Evolutionary conservation across 2,113 vertebrate species (phyloP), one percentile per base, ranked within the genome.

Genomic region (Silurus glanis): DNA sequence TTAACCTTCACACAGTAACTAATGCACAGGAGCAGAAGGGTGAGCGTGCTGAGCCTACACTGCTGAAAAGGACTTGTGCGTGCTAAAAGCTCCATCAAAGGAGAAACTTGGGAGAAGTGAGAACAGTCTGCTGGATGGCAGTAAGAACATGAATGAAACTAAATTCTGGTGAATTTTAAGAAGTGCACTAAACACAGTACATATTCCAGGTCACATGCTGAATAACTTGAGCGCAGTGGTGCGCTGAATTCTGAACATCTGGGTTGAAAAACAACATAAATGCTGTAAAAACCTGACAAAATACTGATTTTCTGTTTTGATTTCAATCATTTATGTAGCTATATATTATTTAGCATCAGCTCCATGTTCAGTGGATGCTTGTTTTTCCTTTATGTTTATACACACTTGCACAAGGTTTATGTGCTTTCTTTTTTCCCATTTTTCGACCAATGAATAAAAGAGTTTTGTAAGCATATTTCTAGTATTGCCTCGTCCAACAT

Each of bases 11-110:
- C 53, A 61, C 25, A 5, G 21, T 71, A 53, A 74, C 78, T 81
- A 78, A 61, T 78, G 69, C 58, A 66, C 9, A 80, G 72, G 58
- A 86, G 67, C 84, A 88, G 49, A 28, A 56, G 80, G 71, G 56
- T 66, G 66, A 67, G 9, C 47, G 45, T 83, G 9, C 84, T 74
- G 82, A 61, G 47, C 62, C 75, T 64, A 83, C 56, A 80, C 13
- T 74, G 17, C 10, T 62, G 66, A 85, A 79, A 6, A 25, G 51
- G 67, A 78, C 23, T 66, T 51, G 47, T 67, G 66, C 75, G 53
- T 79, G 80, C 56, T 71, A 80, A 61, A 80, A 80, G 78, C 78
- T 80, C 78, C 78, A 80, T 61, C 78, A 80, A 37, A 37, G 37
- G 37, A 37, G 78, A 80, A 37, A 80, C 56, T 80, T 80, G 78